A percentile compares a stretch with the other conserved stretches of the same genome.
phyloP scores from a whole-genome alignment of 2,797 vertebrate species.

The Garrulus glandarius region DNA sequence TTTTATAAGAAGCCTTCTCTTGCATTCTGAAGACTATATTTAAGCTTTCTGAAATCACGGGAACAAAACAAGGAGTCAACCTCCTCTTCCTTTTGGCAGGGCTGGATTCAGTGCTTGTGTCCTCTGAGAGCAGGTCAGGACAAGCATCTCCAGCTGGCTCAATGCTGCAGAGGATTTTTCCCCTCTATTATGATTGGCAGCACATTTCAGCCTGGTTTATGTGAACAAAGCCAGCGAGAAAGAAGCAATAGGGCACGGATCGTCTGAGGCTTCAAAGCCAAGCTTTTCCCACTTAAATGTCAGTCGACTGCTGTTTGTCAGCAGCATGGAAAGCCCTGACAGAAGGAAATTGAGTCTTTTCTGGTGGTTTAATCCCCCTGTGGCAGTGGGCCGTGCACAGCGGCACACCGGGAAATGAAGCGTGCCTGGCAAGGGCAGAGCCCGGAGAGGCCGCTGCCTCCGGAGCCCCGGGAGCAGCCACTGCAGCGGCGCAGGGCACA shows the following conservation, averaged over 20 bases:
- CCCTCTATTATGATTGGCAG: slow-evolving; percentile 41
- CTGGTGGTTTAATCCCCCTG: slow-evolving; percentile 10
- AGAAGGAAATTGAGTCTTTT: slow-evolving; percentile 57
- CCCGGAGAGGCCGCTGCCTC: neutral
- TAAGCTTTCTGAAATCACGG: neutral
- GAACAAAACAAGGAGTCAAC: neutral
- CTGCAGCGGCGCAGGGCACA: rapidly evolving
- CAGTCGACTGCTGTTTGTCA: slow-evolving; percentile 50
- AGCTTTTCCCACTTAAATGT: slow-evolving; percentile 55
- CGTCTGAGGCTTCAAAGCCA: slow-evolving; percentile 50
- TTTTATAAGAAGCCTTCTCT: neutral
- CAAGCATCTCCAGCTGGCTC: slow-evolving; percentile 16
- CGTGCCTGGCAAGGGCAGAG: neutral
- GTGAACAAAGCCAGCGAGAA: slow-evolving; percentile 29
- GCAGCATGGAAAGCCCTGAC: slow-evolving; percentile 40
- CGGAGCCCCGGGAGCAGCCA: rapidly evolving
- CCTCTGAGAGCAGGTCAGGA: slow-evolving; percentile 27
- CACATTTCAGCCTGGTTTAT: slow-evolving; percentile 38
- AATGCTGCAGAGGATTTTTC: slow-evolving; percentile 28
- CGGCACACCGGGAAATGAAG: neutral
- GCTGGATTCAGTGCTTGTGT: neutral
- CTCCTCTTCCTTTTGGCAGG: neutral
- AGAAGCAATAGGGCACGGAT: slow-evolving; percentile 42
- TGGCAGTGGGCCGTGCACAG: neutral
- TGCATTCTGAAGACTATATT: neutral